These are phyloP conservation scores for Drosophila sproati DNA, from an alignment of 1,140 invertebrate genomes.

Conservation along the genomic window DNA sequence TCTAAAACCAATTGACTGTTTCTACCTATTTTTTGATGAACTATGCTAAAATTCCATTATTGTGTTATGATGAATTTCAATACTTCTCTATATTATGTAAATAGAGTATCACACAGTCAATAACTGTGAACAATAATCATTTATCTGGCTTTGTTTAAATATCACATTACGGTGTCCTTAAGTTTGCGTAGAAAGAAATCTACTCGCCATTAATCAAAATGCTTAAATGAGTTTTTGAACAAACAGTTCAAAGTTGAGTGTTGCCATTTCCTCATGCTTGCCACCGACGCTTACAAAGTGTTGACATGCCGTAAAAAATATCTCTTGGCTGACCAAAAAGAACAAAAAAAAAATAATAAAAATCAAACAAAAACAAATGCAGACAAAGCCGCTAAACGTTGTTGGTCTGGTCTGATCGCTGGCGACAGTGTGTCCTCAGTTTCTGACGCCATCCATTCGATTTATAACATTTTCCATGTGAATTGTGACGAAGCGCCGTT, in stretches of 20 bases:
- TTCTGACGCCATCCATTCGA: constrained; percentile 9
- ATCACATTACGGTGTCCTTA: background rate
- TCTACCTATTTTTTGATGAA: no score
- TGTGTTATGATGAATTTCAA: no score
- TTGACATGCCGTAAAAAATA: constrained; percentile 66
- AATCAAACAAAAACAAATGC: constrained; percentile 6
- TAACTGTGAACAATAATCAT: background rate
- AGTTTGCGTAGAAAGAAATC: constrained; percentile 9
- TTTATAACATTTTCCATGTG: constrained; percentile 81
- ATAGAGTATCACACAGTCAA: background rate
- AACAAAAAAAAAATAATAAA: constrained; percentile 59
- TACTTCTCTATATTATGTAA: no score
- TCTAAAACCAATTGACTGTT: background rate
- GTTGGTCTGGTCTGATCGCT: constrained; percentile 29
- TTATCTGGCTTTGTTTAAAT: background rate
- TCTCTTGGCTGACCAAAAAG: constrained; percentile 8
- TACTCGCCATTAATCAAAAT: constrained; percentile 64
- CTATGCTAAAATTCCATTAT: no score
- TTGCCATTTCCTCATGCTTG: background rate
- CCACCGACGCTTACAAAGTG: constrained; percentile 44
- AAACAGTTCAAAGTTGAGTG: constrained; percentile 7
- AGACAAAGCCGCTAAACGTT: constrained; percentile 67
- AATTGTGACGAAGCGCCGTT: constrained; percentile 49
- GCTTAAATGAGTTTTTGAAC: constrained; percentile 47
- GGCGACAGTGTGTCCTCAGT: constrained; percentile 45